A percentile compares a stretch with the other conserved stretches of the same genome.
phyloP scores from a whole-genome alignment of 1,140 invertebrate species.

The Latrodectus geometricus region DNA sequence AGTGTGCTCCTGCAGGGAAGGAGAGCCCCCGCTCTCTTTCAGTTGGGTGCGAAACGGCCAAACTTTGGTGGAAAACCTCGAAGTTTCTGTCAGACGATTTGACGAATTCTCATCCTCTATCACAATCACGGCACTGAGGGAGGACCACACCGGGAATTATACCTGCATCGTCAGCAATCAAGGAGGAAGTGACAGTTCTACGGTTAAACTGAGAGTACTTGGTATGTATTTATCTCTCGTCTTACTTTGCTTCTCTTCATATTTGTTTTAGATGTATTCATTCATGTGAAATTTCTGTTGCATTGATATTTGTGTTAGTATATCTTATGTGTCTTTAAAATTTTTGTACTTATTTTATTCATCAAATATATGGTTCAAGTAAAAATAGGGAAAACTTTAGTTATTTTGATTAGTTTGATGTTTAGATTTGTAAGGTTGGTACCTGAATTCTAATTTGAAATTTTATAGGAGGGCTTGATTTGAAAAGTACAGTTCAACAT shows the following conservation, averaged over 20 bases:
- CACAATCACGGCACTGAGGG: slow-evolving; percentile 36
- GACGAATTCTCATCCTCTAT: slow-evolving; percentile 55
- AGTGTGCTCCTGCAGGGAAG: slow-evolving; percentile 92
- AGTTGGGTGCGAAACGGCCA: slow-evolving; percentile 87
- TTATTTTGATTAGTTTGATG: too few relatives aligned
- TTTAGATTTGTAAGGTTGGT: too few relatives aligned
- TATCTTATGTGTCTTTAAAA: neutral
- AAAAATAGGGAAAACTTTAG: too few relatives aligned
- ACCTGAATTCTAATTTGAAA: too few relatives aligned
- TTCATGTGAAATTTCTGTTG: neutral
- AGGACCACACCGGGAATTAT: slow-evolving; percentile 63
- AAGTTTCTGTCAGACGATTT: slow-evolving; percentile 30
- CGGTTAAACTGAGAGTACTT: slow-evolving; percentile 62
- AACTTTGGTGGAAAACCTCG: slow-evolving; percentile 74
- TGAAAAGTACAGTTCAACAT: too few relatives aligned
- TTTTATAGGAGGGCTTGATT: too few relatives aligned
- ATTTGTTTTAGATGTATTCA: too few relatives aligned
- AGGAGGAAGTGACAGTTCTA: slow-evolving; percentile 58
- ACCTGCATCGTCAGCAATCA: slow-evolving; percentile 64
- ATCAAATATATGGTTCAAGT: too few relatives aligned
- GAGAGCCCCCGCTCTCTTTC: slow-evolving; percentile 91
- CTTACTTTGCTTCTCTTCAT: neutral
- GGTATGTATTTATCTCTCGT: slow-evolving; percentile 39
- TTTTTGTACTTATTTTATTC: neutral
- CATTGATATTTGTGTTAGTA: neutral